Evolutionary conservation across 2,797 vertebrate species (phyloP).

Genomic region (Microctenopoma lineatum): DNA sequence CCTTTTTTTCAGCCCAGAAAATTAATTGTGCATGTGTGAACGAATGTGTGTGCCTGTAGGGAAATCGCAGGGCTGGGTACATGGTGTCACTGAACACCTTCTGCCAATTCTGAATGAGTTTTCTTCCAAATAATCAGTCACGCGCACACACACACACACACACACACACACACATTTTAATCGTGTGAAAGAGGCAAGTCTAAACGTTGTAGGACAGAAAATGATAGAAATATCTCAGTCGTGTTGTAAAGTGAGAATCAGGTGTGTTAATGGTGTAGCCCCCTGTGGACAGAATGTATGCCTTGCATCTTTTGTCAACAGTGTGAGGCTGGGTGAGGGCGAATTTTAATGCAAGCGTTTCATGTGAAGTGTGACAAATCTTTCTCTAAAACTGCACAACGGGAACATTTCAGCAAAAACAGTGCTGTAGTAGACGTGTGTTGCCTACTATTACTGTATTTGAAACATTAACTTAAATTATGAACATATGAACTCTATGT

Average conservation of each 20-base stretch:
- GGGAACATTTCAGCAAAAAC: no score
- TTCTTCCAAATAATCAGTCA: constrained; percentile 36
- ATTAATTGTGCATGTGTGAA: constrained; percentile 22
- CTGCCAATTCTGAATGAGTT: constrained; percentile 48
- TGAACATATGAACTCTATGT: no score
- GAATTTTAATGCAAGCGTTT: no score
- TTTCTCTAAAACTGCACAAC: no score
- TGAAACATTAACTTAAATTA: no score
- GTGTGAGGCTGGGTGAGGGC: no score
- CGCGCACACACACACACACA: constrained; percentile 6
- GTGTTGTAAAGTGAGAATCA: no score
- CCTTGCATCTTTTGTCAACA: no score
- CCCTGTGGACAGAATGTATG: no score
- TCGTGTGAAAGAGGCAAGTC: constrained; percentile 6
- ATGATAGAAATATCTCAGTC: not conserved
- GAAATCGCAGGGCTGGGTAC: constrained; percentile 37
- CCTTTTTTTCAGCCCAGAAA: constrained; percentile 29
- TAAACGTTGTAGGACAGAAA: not conserved
- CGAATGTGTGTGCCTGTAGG: constrained; percentile 9
- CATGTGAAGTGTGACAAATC: no score
- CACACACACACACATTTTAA: not conserved
- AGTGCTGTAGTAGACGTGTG: no score
- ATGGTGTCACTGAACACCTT: constrained; percentile 36
- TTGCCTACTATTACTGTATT: no score
- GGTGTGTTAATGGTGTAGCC: not conserved